Conservation (phyloP, 1,140 invertebrate genomes). For the Phenacoccus solenopsis region DNA sequence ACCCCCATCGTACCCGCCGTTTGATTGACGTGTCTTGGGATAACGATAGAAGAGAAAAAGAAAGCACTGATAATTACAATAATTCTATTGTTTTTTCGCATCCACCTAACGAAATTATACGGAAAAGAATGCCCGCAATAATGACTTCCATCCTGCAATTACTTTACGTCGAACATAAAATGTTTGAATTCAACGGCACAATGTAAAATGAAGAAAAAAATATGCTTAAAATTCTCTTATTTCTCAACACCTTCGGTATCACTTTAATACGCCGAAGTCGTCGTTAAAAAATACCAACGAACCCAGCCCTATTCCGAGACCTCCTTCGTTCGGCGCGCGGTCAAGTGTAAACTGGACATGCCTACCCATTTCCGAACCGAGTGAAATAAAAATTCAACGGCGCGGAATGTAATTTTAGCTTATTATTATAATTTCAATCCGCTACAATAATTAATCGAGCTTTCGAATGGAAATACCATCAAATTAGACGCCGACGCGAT, state of each 20-base stretch:
- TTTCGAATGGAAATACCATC: neutral
- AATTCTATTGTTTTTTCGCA: constrained; percentile 9
- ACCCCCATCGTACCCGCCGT: neutral
- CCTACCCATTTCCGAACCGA: neutral
- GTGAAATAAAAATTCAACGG: constrained; percentile 4
- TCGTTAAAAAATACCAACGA: constrained; percentile 12
- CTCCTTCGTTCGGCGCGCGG: neutral
- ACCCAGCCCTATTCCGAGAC: neutral
- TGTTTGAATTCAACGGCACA: neutral
- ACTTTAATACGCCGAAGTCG: neutral
- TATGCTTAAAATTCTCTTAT: neutral
- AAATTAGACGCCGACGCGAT: neutral
- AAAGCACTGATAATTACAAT: neutral
- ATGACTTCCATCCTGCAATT: constrained; percentile 16
- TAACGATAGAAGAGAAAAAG: no score
- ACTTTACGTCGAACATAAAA: neutral
- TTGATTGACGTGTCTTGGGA: neutral
- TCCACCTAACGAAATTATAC: no score
- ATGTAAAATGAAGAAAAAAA: neutral
- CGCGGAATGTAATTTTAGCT: constrained; percentile 6
- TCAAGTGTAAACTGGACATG: constrained; percentile 13
- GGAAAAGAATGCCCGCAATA: neutral
- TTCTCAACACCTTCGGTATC: constrained; percentile 4
- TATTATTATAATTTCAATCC: constrained; percentile 13
- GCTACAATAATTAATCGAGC: constrained; percentile 1